A percentile compares a stretch with the other conserved stretches of the same genome.
Conservation (phyloP, 2,888 invertebrate species). For the Dioctria rufipes region DNA sequence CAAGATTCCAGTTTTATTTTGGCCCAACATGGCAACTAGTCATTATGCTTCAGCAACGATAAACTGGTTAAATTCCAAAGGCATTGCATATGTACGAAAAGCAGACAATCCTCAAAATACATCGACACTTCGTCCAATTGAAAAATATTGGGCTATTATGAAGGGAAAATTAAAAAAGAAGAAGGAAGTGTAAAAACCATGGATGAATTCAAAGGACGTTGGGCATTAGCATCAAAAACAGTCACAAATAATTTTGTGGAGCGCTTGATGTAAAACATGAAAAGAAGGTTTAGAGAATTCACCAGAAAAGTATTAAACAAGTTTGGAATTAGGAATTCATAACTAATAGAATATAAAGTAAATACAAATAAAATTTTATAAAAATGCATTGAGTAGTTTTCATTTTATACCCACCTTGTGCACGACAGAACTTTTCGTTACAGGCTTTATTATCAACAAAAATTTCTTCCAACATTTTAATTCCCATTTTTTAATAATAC, state of each 20-base stretch:
- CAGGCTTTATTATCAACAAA: no score
- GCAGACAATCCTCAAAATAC: not conserved
- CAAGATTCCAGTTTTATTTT: not conserved
- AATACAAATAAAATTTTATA: not conserved
- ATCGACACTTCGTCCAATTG: not conserved
- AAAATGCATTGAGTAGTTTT: conserved; percentile 3
- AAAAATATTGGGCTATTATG: conserved; percentile 24
- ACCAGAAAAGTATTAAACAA: no score
- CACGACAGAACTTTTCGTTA: no score
- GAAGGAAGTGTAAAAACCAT: not conserved
- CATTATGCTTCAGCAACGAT: not conserved
- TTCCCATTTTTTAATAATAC: no score
- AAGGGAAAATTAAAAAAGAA: conserved; percentile 5
- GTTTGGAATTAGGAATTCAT: no score
- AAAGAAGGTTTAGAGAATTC: no score
- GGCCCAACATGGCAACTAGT: not conserved
- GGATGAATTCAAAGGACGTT: not conserved
- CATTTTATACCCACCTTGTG: not conserved
- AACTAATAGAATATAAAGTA: no score
- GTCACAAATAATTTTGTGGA: not conserved
- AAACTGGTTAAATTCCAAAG: not conserved
- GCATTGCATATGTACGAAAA: not conserved
- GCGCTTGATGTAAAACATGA: no score
- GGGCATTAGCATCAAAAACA: conserved; percentile 2
- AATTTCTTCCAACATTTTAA: no score